phyloP scores from a whole-genome alignment of 2,797 vertebrate species.

The Pelochelys cantorii region DNA sequence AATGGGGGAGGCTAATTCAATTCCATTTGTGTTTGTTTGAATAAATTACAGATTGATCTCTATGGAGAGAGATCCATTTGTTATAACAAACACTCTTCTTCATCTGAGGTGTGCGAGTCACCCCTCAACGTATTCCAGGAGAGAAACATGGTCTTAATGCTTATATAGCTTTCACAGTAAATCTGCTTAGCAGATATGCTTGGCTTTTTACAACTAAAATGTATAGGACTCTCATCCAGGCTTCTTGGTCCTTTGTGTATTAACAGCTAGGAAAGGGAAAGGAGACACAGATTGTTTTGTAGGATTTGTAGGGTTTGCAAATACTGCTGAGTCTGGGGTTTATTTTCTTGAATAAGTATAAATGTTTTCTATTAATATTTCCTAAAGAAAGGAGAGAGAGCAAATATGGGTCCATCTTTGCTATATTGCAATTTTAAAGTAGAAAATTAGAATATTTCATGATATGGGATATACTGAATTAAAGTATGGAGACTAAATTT shows the following conservation, averaged over 20 bases:
- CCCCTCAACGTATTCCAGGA: slow-evolving; percentile 10
- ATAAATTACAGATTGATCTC: slow-evolving; percentile 7
- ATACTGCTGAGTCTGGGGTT: background rate
- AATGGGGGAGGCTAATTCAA: slow-evolving; percentile 45
- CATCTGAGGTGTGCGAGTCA: background rate
- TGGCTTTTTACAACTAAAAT: slow-evolving; percentile 25
- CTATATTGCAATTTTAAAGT: background rate
- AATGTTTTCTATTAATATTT: fast-evolving
- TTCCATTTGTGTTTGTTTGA: slow-evolving; percentile 31
- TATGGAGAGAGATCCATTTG: background rate
- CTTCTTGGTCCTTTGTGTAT: background rate
- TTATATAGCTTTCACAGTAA: background rate
- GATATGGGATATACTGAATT: background rate
- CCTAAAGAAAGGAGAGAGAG: background rate
- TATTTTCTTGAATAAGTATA: background rate
- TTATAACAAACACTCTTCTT: background rate
- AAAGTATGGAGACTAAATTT: background rate
- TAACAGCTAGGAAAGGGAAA: slow-evolving; percentile 25
- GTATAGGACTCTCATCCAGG: background rate
- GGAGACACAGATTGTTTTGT: background rate
- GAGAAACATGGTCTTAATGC: background rate
- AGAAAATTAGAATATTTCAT: background rate
- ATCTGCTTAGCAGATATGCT: background rate
- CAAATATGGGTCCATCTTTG: fast-evolving
- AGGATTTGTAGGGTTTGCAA: slow-evolving; percentile 6